These are phyloP conservation scores for Salminus brasiliensis DNA, from an alignment of 2,113 vertebrate genomes.

Conservation along the genomic window DNA sequence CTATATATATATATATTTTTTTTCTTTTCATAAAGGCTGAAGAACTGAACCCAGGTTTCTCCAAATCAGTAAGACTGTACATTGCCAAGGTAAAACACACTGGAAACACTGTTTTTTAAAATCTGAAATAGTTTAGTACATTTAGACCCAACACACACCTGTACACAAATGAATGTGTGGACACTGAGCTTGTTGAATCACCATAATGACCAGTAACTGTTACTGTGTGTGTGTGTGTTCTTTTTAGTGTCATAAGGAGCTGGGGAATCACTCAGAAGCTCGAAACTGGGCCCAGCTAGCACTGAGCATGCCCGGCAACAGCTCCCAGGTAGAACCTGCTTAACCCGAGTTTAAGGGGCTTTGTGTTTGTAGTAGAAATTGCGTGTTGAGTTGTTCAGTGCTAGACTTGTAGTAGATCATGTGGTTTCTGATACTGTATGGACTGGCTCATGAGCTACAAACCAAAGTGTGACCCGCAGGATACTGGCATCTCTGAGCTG, in stretches of 20 bases:
- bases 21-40: conserved; percentile 75
- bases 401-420: too few species aligned
- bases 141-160: too few species aligned
- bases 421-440: neutral
- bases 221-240: conserved; percentile 28
- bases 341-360: too few species aligned
- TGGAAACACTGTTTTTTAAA: too few species aligned
- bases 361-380: too few species aligned
- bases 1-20: neutral
- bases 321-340: conserved; percentile 71
- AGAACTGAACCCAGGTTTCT: conserved; percentile 87
- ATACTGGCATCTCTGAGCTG: conserved; percentile 32
- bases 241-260: conserved; percentile 92
- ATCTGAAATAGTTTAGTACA: too few species aligned
- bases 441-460: neutral
- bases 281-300: conserved; percentile 82
- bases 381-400: too few species aligned
- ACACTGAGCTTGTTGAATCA: too few species aligned
- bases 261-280: conserved; percentile 82
- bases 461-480: conserved; percentile 10
- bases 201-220: neutral
- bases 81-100: conserved; percentile 86
- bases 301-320: conserved; percentile 69
- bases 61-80: conserved; percentile 86
- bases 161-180: too few species aligned